Conservation (phyloP, 2,797 vertebrate genomes). For the Melanotaenia nigrans region DNA sequence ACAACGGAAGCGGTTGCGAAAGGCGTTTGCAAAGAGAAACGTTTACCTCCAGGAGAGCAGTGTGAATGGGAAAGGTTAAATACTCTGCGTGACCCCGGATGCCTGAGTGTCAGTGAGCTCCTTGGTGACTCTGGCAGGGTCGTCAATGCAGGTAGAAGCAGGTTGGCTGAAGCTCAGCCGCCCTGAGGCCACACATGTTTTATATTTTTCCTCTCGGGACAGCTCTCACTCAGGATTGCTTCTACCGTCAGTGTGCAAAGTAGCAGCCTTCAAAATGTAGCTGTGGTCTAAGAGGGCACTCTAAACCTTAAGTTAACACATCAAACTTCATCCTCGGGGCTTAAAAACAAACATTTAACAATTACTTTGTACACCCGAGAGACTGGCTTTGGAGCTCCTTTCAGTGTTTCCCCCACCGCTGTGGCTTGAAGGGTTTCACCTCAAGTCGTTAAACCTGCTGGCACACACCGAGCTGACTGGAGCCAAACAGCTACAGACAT, state of each 20-base stretch:
- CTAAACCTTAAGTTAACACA: constrained; percentile 33
- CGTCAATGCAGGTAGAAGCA: constrained; percentile 48
- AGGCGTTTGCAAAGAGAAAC: constrained; percentile 17
- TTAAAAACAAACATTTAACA: constrained; percentile 6
- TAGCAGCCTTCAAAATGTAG: neutral
- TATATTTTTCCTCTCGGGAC: neutral
- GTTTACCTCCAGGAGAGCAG: constrained; percentile 36
- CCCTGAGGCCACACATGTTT: constrained; percentile 25
- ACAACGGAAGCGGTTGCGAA: constrained; percentile 47
- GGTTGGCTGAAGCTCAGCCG: constrained; percentile 31
- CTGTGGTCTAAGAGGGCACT: constrained; percentile 1
- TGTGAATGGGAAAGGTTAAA: constrained; percentile 47
- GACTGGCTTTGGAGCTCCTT: neutral
- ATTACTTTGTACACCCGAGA: neutral
- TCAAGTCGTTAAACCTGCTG: constrained; percentile 48
- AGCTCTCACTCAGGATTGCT: constrained; percentile 4
- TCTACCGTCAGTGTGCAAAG: neutral
- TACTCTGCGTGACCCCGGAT: constrained; percentile 47
- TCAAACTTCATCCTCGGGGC: neutral
- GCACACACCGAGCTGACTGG: constrained; percentile 11
- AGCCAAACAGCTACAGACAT: constrained; percentile 49
- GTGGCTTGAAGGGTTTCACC: constrained; percentile 40
- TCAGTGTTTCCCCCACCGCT: neutral
- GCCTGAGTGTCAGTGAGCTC: constrained; percentile 56
- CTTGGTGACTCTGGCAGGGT: constrained; percentile 21